Conservation (phyloP, 2,113 vertebrate genomes). For the Coracopsis vasa region DNA sequence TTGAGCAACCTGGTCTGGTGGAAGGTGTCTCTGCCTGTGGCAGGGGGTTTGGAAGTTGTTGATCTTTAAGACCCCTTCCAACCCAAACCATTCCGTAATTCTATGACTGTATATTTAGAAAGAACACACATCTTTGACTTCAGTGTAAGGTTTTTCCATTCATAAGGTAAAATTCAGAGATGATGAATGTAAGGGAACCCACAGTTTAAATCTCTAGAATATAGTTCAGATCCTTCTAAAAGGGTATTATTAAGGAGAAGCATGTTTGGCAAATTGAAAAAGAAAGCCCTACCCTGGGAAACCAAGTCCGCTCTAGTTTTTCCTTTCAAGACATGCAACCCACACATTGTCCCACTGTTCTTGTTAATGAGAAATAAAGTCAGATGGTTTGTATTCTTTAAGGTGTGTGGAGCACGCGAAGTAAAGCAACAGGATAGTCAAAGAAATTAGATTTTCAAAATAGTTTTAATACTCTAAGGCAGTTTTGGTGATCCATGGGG, state of each 20-base stretch:
- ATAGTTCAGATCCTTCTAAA: not conserved
- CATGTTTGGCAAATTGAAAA: not conserved
- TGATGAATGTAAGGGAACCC: not conserved
- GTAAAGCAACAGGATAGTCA: not conserved
- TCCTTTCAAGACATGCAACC: not conserved
- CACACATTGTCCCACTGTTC: not conserved
- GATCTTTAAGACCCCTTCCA: not conserved
- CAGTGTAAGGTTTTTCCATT: not conserved
- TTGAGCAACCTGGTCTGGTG: not conserved
- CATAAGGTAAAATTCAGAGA: not conserved
- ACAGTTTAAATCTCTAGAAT: not conserved
- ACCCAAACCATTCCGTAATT: not conserved
- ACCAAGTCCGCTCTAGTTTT: not conserved
- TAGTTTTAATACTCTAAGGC: not conserved
- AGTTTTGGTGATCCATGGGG: not conserved
- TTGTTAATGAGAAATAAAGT: not conserved
- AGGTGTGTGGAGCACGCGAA: not conserved
- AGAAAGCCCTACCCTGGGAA: not conserved
- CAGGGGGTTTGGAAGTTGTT: not conserved
- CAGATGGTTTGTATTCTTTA: slow-evolving; percentile 11
- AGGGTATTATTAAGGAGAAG: not conserved
- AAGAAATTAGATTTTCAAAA: not conserved
- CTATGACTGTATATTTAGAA: not conserved
- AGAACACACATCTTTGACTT: not conserved
- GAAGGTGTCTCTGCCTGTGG: not conserved